Conservation (phyloP, 2,113 vertebrate genomes). For the Vidua chalybeata region DNA sequence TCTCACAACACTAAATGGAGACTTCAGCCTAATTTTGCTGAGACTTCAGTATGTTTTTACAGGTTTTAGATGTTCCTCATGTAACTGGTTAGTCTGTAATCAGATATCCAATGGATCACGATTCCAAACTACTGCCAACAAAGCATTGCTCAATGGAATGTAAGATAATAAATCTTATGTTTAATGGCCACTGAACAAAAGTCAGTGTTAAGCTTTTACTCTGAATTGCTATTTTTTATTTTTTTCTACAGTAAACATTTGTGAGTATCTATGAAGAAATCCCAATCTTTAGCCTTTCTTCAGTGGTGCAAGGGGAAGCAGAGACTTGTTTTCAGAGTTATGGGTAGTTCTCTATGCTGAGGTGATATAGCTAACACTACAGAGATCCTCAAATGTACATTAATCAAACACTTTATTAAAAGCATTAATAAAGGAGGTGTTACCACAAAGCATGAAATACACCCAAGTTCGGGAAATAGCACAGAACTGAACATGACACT, state of each 20-base stretch:
- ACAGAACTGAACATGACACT: not conserved
- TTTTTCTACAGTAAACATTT: not conserved
- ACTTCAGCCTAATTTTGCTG: not conserved
- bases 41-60: not conserved
- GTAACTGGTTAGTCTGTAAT: not conserved
- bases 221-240: not conserved
- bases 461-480: not conserved
- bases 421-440: not conserved
- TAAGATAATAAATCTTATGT: not conserved
- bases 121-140: not conserved
- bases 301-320: not conserved
- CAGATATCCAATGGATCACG: not conserved
- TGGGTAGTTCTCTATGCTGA: not conserved
- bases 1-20: not conserved
- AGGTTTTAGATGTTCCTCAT: not conserved
- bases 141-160: not conserved
- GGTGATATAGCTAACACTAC: not conserved
- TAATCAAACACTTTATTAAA: not conserved
- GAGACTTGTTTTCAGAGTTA: not conserved
- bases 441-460: not conserved
- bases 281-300: not conserved
- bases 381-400: not conserved
- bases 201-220: not conserved
- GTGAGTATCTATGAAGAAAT: not conserved
- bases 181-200: not conserved